Base-by-base conservation (phyloP, 2,888 invertebrate genomes). In the Fissipunctia ypsillon region DNA sequence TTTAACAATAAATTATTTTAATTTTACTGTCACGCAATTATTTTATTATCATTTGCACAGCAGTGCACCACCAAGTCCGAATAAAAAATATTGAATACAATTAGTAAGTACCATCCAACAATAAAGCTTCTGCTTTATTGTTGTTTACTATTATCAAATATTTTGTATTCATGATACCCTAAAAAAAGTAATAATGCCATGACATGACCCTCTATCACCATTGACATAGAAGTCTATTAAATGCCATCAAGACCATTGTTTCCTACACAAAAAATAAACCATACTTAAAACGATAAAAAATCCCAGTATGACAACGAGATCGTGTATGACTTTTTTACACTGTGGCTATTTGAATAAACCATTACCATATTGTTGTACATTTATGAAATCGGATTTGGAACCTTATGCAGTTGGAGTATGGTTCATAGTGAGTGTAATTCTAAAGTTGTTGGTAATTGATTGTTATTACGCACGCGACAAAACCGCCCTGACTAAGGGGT, bases 381-480 rank as follows among this genome's bases (percentile, higher is more conserved):
- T 10, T 0, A 4, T 1, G 5, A n/a, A 6, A n/a, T 28, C 3
- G 5, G 4, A 83, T 60, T 78, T 59, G 28, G 9, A 52, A 25
- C 76, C 73, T 65, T 85, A 83, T n/a, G 0, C 1, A 2, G 19
- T 68, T 7, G 67, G 14, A 41, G 65, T 84, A 83, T 82, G 76
- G 76, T 57, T 67, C 19, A 71, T 41, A 38, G 35, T 50, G 3
- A 54, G 57, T 69, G 66, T 63, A 68, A 69, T 67, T 1, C 0
- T 57, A 63, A 73, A 69, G 41, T 81, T 64, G 84, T 79, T 82
- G 80, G 71, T 84, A 74, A 65, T 81, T 88, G 83, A 91, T 91
- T 90, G 89, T 89, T 85, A 88, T 83, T 92, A 90, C 88, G 92
- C 94, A 94, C 94, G 93, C 91, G 94, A 90, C 93, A 85, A 85